These are phyloP conservation scores for Bemisia tabaci DNA, from an alignment of 1,140 invertebrate species.

Conservation along the genomic window DNA sequence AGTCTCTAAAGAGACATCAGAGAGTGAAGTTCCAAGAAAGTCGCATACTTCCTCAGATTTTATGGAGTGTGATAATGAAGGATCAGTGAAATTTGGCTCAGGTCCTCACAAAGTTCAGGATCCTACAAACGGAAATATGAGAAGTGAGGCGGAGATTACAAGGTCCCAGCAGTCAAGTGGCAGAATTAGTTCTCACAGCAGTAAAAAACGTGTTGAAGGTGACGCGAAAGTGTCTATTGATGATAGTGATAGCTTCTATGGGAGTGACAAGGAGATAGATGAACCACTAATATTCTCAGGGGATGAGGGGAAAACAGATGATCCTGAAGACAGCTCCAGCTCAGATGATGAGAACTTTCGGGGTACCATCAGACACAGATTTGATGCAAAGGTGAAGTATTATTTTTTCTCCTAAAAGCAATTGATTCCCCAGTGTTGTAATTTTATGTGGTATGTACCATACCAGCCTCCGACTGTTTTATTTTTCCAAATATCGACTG, in stretches of 20 bases:
- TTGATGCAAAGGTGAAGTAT: not conserved
- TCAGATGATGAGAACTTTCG: constrained; percentile 24
- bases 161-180: constrained; percentile 25
- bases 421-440: no score
- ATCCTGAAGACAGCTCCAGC: constrained; percentile 30
- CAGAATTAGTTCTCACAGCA: constrained; percentile 21
- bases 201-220: constrained; percentile 10
- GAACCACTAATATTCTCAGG: constrained; percentile 57
- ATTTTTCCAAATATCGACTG: no score
- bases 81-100: not conserved
- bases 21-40: not conserved
- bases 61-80: not conserved
- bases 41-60: not conserved
- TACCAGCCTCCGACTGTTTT: no score
- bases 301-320: constrained; percentile 36
- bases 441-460: no score
- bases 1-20: constrained; percentile 8
- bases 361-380: not conserved
- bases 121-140: constrained; percentile 22
- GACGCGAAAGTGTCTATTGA: constrained; percentile 19
- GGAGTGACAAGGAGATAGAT: constrained; percentile 46
- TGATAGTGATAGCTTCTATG: constrained; percentile 45
- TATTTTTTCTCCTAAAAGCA: no score
- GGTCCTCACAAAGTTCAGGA: not conserved
- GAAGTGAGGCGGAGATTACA: constrained; percentile 25